phyloP scores from a whole-genome alignment of 2,888 invertebrate species.

The Gari tellinella region DNA sequence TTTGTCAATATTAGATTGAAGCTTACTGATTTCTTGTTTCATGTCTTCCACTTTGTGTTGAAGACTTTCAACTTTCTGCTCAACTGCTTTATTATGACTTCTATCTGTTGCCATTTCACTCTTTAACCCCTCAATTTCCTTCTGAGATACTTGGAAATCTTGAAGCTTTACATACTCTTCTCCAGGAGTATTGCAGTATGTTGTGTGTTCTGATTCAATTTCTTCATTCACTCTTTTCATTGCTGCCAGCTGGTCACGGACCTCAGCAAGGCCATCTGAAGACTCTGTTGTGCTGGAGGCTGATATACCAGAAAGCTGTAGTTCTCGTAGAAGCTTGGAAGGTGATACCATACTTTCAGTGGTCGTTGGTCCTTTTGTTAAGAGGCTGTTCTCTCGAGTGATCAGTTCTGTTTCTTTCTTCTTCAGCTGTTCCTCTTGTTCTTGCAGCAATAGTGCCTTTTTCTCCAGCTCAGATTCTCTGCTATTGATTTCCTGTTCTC shows the following conservation, averaged over 20 bases:
- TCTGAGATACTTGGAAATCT: conserved; percentile 48
- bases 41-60: conserved; percentile 47
- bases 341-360: conserved; percentile 6
- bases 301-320: not conserved
- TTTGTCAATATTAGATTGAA: conserved; percentile 34
- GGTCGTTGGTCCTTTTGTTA: conserved; percentile 5
- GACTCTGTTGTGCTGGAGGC: conserved; percentile 43
- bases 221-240: conserved; percentile 41
- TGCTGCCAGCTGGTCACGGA: conserved; percentile 46
- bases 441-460: conserved; percentile 40
- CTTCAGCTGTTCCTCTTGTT: conserved; percentile 41
- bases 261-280: conserved; percentile 44
- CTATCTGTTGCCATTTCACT: conserved; percentile 52
- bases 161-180: conserved; percentile 50
- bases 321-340: not conserved
- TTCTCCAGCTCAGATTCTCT: conserved; percentile 44
- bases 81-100: conserved; percentile 28
- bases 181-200: conserved; percentile 35
- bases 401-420: conserved; percentile 42
- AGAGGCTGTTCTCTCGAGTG: conserved; percentile 40
- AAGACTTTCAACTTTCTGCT: conserved; percentile 34
- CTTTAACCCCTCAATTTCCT: conserved; percentile 43
- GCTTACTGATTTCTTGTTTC: conserved; percentile 41
- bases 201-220: conserved; percentile 52
- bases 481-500: conserved; percentile 38